These are phyloP conservation scores for Phylloscopus whistleri DNA, from an alignment of 2,113 vertebrate species.

Conservation along the genomic window DNA sequence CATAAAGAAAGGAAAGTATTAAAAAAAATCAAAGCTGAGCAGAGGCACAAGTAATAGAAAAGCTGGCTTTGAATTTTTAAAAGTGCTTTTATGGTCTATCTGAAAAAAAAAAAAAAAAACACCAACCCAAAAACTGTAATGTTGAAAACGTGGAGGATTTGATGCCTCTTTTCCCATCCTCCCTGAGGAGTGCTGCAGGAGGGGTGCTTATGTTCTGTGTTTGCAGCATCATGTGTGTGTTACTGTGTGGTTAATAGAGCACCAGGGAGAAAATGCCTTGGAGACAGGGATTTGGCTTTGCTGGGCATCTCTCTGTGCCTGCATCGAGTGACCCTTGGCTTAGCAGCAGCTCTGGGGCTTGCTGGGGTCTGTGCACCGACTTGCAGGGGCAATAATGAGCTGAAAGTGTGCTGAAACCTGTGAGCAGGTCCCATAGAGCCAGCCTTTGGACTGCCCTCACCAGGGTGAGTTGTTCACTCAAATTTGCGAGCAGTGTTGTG, in stretches of 20 bases:
- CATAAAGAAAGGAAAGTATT: constrained; percentile 1
- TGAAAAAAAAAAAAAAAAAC: neutral
- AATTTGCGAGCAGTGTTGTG: neutral
- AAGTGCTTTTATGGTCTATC: neutral
- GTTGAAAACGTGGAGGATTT: neutral
- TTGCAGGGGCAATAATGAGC: neutral
- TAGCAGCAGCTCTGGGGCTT: neutral
- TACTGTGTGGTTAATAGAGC: neutral
- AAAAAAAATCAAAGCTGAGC: constrained; percentile 31
- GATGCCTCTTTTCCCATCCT: neutral
- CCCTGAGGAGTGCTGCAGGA: accelerated
- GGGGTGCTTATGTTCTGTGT: neutral
- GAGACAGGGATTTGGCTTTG: neutral
- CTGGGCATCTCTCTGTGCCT: neutral
- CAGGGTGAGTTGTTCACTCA: accelerated
- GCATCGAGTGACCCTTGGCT: neutral
- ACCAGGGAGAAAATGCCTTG: neutral
- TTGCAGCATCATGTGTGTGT: neutral
- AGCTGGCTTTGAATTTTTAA: constrained; percentile 20
- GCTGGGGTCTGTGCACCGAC: neutral
- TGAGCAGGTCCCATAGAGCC: neutral
- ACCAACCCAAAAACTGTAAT: neutral
- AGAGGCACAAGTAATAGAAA: constrained; percentile 35
- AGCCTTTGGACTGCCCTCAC: neutral
- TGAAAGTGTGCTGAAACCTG: neutral